Conservation (phyloP, 1,140 invertebrate genomes). For the Trichonephila clavipes region DNA sequence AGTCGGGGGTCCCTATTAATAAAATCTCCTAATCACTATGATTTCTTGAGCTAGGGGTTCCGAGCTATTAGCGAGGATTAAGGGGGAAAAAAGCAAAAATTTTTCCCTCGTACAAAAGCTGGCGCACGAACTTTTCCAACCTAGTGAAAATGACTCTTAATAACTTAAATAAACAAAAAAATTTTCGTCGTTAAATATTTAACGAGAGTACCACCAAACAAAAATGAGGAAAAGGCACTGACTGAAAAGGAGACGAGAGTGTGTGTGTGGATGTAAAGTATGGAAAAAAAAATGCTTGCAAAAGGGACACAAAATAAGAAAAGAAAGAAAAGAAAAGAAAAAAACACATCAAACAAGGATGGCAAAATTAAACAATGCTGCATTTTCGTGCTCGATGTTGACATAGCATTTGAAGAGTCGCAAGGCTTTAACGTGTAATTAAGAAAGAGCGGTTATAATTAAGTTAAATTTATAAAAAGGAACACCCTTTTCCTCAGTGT, state of each 20-base stretch:
- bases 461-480: slow-evolving; percentile 76
- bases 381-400: slow-evolving; percentile 67
- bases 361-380: slow-evolving; percentile 75
- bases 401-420: slow-evolving; percentile 74
- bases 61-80: slow-evolving; percentile 70
- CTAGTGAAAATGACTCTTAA: slow-evolving; percentile 73
- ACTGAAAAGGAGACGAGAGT: slow-evolving; percentile 37
- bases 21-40: slow-evolving; percentile 70
- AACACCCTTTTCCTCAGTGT: slow-evolving; percentile 50
- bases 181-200: slow-evolving; percentile 75
- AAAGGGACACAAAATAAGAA: slow-evolving; percentile 38
- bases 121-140: slow-evolving; percentile 61
- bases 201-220: slow-evolving; percentile 75
- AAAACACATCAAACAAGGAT: slow-evolving; percentile 72
- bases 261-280: not conserved
- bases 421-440: slow-evolving; percentile 72
- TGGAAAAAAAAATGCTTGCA: slow-evolving; percentile 27
- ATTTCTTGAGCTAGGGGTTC: slow-evolving; percentile 3
- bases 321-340: slow-evolving; percentile 3
- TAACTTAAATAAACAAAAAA: slow-evolving; percentile 76
- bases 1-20: slow-evolving; percentile 59
- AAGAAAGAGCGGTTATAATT: slow-evolving; percentile 76
- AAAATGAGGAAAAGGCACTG: slow-evolving; percentile 64
- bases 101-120: slow-evolving; percentile 51
- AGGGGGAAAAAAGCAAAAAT: slow-evolving; percentile 26